These are phyloP conservation scores for Panagrolaimus sp. DNA, from an alignment of 1,140 invertebrate species.

Conservation along the genomic window DNA sequence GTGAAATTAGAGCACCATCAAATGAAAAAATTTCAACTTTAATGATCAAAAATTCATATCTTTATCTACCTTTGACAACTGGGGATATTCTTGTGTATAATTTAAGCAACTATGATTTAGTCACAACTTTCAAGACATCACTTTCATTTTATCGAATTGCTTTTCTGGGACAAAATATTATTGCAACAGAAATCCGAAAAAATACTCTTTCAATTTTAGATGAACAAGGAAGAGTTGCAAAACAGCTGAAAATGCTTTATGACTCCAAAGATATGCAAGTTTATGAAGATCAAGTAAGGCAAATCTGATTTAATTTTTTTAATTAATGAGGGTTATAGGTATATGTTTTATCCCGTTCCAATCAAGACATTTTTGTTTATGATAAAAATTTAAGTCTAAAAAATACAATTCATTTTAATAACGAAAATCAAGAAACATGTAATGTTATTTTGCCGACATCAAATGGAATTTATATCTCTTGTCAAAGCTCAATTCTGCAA, in stretches of 20 bases:
- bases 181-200: conserved; percentile 8
- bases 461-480: conserved; percentile 20
- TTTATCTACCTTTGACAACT: conserved; percentile 3
- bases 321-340: conserved; percentile 1
- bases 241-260: conserved; percentile 12
- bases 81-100: conserved; percentile 14
- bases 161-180: background rate
- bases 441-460: conserved; percentile 20
- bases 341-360: conserved; percentile 10
- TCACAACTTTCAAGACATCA: conserved; percentile 3
- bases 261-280: conserved; percentile 13
- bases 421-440: conserved; percentile 19
- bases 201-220: conserved; percentile 6
- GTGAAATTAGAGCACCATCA: background rate
- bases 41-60: background rate
- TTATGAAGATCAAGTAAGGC: background rate
- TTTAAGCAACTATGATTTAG: background rate
- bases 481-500: conserved; percentile 15
- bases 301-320: background rate
- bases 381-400: conserved; percentile 13
- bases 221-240: background rate
- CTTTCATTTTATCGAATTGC: background rate
- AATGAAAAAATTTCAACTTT: conserved; percentile 17
- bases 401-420: conserved; percentile 7
- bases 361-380: conserved; percentile 13